These are phyloP conservation scores for Pyrgus malvae DNA, from an alignment of 2,888 invertebrate species.

Conservation along the genomic window DNA sequence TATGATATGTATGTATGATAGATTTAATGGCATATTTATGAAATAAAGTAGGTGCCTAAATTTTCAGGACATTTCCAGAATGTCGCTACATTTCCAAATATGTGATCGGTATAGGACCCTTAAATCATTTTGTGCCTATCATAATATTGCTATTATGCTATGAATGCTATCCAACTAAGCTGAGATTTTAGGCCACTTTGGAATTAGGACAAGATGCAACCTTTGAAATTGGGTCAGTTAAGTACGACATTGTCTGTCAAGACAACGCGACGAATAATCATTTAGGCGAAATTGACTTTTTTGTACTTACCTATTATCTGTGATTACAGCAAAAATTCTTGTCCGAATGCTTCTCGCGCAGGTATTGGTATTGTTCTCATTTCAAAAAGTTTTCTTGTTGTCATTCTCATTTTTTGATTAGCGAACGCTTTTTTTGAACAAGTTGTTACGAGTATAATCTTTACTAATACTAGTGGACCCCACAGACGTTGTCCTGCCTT, in stretches of 20 bases:
- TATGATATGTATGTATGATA: too few species aligned
- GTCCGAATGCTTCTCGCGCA: slow-evolving; percentile 2
- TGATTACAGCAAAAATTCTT: slow-evolving; percentile 16
- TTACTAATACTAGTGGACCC: too few species aligned
- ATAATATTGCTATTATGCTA: slow-evolving; percentile 8
- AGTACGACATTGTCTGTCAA: slow-evolving; percentile 48
- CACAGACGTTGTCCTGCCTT: too few species aligned
- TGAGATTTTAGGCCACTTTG: slow-evolving; percentile 48
- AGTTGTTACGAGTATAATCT: too few species aligned
- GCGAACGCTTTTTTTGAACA: too few species aligned
- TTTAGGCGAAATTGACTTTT: slow-evolving; percentile 27
- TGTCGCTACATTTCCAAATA: background rate
- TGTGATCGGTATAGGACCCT: slow-evolving; percentile 2
- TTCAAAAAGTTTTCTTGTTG: background rate
- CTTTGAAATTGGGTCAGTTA: slow-evolving; percentile 67
- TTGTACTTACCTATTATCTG: slow-evolving; percentile 18
- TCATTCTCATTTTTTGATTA: background rate
- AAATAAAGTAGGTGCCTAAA: too few species aligned
- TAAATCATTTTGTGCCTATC: slow-evolving; percentile 14
- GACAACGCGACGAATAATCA: slow-evolving; percentile 35
- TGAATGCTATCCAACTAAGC: slow-evolving; percentile 29
- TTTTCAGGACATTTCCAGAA: too few species aligned
- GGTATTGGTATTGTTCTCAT: slow-evolving; percentile 12
- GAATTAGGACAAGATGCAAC: slow-evolving; percentile 69
- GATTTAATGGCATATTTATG: too few species aligned